Percentiles rank a stretch among this genome's conserved stretches.
phyloP scores from a whole-genome alignment of 2,113 vertebrate species.

The Mellivora capensis region DNA sequence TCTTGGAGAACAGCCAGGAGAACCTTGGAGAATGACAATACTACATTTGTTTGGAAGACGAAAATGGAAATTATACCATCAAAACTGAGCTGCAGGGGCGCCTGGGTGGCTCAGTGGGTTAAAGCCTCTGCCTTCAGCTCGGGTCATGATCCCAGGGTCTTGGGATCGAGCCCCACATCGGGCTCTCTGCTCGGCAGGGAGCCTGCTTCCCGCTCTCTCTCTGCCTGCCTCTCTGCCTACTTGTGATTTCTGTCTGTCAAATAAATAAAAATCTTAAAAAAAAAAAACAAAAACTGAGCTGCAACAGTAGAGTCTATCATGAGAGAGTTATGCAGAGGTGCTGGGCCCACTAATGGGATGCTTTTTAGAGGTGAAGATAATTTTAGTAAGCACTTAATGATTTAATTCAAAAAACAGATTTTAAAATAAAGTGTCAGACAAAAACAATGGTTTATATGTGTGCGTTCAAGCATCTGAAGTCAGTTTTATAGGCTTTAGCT shows the following conservation, averaged over 20 bases:
- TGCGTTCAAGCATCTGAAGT: not conserved
- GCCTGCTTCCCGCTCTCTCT: too few relatives aligned
- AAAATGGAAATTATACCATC: slow-evolving; percentile 44
- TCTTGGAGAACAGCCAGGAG: slow-evolving; percentile 29
- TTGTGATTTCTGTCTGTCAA: too few relatives aligned
- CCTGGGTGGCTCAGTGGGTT: too few relatives aligned
- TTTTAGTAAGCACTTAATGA: slow-evolving; percentile 2
- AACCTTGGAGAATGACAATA: slow-evolving; percentile 6
- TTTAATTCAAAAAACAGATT: not conserved
- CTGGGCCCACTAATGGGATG: not conserved
- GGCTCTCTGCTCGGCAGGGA: too few relatives aligned
- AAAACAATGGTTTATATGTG: not conserved
- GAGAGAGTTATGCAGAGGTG: not conserved
- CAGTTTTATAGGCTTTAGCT: not conserved
- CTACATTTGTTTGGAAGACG: slow-evolving; percentile 28
- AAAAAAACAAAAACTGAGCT: slow-evolving; percentile 39
- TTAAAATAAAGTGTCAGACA: not conserved
- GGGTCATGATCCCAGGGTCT: too few relatives aligned
- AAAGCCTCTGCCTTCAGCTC: too few relatives aligned
- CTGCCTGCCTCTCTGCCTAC: too few relatives aligned
- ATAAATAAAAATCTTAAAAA: too few relatives aligned
- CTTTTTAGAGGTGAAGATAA: not conserved
- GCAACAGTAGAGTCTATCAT: not conserved
- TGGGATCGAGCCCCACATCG: too few relatives aligned
- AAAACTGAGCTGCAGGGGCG: not conserved